These are phyloP conservation scores for Arrhopalites spinosus DNA, from an alignment of 2,888 invertebrate genomes.

Conservation along the genomic window DNA sequence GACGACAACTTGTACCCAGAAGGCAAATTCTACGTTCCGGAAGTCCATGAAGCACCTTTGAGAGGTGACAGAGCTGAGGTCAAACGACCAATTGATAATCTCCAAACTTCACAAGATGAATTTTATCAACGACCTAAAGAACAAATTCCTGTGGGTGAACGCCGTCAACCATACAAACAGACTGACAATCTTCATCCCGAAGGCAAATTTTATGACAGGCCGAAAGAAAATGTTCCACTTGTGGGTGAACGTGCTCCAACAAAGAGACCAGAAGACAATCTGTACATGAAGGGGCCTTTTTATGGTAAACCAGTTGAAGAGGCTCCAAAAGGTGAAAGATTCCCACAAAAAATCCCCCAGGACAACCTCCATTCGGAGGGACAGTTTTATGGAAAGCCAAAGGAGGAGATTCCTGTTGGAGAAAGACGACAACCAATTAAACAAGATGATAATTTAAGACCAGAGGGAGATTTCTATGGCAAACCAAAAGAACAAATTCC, in stretches of 20 bases:
- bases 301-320: slow-evolving; percentile 58
- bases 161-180: slow-evolving; percentile 61
- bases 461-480: slow-evolving; percentile 68
- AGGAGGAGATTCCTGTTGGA: slow-evolving; percentile 60
- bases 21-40: slow-evolving; percentile 63
- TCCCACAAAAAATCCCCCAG: no score
- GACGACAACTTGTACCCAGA: slow-evolving; percentile 64
- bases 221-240: slow-evolving; percentile 28
- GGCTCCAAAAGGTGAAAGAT: slow-evolving; percentile 60
- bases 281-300: slow-evolving; percentile 61
- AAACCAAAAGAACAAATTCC: slow-evolving; percentile 61
- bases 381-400: slow-evolving; percentile 59
- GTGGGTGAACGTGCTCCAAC: slow-evolving; percentile 55
- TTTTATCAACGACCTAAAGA: slow-evolving; percentile 55
- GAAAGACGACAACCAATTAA: slow-evolving; percentile 58
- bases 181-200: slow-evolving; percentile 57
- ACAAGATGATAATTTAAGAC: slow-evolving; percentile 64
- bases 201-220: slow-evolving; percentile 63
- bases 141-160: slow-evolving; percentile 57
- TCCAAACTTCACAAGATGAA: slow-evolving; percentile 59
- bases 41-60: slow-evolving; percentile 25
- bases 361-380: slow-evolving; percentile 64
- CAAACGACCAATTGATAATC: slow-evolving; percentile 63
- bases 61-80: slow-evolving; percentile 55
- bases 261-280: slow-evolving; percentile 63